Evolutionary conservation across 1,140 invertebrate genomes (phyloP), one percentile per base, ranked within the genome.

Genomic region (Cataglyphis hispanica): DNA sequence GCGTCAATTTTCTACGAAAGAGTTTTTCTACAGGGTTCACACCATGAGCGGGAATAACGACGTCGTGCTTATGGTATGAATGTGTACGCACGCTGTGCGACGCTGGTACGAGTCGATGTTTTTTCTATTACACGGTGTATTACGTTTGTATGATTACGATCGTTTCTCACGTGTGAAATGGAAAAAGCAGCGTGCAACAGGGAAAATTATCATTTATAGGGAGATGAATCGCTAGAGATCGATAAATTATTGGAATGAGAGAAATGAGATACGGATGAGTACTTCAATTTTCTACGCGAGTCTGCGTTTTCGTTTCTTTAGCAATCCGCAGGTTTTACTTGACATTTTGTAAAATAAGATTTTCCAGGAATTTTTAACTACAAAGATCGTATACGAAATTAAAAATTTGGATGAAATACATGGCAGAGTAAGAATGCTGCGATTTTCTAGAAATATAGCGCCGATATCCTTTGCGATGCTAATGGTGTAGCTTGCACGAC

Each of bases 1-100:
- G 93, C 90, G 93, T 95, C 93, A 94, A 94, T 94, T 94, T 94
- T 94, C 93, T 94, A 94, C 93, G 89, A 93, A 90, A 91, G 84
- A 90, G 86, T 90, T 90, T 50, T 90, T 87, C 86, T 90, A 90
- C 89, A 85, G 87, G 84, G 90, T 90, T 91, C 89, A 91, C 84
- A 72, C 85, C 66, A 87, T 90, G 89, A 86, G 85, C 86, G 86
- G 75, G 80, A 56, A 85, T 88, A 19, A 19, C 69, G 56, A 69
- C 50, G 61, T 86, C 78, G 50, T 86, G 90, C 90, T 91, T 87
- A 87, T 89, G 64, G 85, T 86, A 86, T 90, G 80, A 91, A 90
- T 90, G 87, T 92, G 89, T 91, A 90, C 91, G 89, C 91, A 91
- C 78, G 84, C 85, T 86, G 89, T 67, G 84, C 53, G 80, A 76